Percentiles rank a stretch among this genome's conserved stretches.
These are phyloP conservation scores for Melanotaenia maccullochi DNA, from an alignment of 2,797 vertebrate species.

Conservation along the genomic window DNA sequence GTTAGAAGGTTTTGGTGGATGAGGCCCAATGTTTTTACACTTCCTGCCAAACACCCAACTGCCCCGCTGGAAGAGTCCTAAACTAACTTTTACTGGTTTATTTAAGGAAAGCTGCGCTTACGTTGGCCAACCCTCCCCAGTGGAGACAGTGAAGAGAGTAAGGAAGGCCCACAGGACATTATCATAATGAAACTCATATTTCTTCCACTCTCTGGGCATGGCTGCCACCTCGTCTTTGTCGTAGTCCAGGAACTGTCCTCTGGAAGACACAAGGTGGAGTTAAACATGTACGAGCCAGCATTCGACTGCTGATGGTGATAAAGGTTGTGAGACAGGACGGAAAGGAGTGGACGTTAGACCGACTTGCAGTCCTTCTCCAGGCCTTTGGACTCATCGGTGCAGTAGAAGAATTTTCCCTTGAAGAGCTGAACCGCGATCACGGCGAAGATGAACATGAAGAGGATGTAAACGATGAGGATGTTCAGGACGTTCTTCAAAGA, in stretches of 20 bases:
- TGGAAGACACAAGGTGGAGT: constrained; percentile 60
- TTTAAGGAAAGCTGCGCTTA: too few species aligned
- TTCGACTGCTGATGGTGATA: background rate
- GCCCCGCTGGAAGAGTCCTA: background rate
- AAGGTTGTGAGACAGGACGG: background rate
- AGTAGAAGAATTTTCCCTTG: constrained; percentile 86
- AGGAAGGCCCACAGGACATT: constrained; percentile 65
- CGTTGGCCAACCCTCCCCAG: constrained; percentile 75
- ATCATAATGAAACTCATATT: constrained; percentile 98
- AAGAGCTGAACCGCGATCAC: too few species aligned
- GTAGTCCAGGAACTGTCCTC: constrained; percentile 95
- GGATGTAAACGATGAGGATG: too few species aligned
- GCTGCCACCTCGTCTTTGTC: constrained; percentile 91
- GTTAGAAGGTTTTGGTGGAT: too few species aligned
- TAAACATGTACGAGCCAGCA: background rate
- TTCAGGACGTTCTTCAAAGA: too few species aligned
- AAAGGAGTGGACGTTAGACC: constrained; percentile 47
- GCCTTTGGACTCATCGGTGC: constrained; percentile 95
- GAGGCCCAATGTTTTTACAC: too few species aligned
- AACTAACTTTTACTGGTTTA: too few species aligned
- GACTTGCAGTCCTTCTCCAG: constrained; percentile 95
- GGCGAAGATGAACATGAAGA: too few species aligned
- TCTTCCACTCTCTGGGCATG: constrained; percentile 92
- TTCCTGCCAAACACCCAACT: background rate
- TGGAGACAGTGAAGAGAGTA: too few species aligned